Evolutionary conservation across 1,140 invertebrate species (phyloP).

Genomic region (Steinernema feltiae): DNA sequence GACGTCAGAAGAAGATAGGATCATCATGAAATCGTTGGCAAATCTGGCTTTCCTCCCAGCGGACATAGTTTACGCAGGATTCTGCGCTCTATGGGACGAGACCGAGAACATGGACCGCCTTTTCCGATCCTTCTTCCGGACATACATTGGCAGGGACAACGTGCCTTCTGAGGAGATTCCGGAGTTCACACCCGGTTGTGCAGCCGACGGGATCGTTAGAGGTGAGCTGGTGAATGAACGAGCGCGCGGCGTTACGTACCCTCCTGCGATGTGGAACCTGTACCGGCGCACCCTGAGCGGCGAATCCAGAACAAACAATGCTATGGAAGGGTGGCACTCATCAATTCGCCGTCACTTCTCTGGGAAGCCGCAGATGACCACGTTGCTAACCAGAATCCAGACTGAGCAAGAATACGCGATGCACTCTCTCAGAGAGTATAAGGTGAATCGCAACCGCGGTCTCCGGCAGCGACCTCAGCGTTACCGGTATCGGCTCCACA

Average conservation of each 20-base stretch:
- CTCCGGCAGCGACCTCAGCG: neutral
- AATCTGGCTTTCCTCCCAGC: neutral
- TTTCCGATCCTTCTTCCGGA: neutral
- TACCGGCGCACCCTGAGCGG: neutral
- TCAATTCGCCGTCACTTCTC: neutral
- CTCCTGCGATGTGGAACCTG: neutral
- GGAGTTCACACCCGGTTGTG: no score
- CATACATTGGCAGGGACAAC: neutral
- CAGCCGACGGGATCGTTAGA: no score
- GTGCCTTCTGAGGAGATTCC: no score
- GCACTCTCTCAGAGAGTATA: neutral
- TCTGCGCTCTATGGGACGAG: neutral
- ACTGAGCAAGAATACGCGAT: neutral
- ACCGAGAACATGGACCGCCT: neutral
- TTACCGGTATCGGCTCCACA: neutral
- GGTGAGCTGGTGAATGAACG: neutral
- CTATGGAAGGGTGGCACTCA: neutral
- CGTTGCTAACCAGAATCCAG: neutral
- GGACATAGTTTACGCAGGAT: neutral
- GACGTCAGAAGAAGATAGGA: neutral
- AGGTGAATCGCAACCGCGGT: neutral
- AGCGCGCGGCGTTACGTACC: neutral
- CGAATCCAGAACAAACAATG: neutral
- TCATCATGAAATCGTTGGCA: neutral
- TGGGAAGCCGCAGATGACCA: neutral